Conservation (phyloP, 1,140 invertebrate species). For the Coptotermes formosanus region DNA sequence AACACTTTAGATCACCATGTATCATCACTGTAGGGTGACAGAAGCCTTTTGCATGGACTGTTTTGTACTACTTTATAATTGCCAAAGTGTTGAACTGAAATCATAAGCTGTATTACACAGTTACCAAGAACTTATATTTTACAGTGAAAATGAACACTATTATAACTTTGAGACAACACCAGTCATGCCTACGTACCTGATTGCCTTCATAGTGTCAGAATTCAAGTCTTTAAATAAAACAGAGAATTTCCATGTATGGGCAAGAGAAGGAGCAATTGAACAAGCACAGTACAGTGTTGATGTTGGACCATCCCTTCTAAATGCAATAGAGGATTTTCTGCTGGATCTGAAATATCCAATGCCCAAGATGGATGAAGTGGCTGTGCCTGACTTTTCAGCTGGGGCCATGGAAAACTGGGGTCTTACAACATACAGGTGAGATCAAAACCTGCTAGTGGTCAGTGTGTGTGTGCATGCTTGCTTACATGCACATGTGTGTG, state of each 20-base stretch:
- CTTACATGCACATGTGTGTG: no score
- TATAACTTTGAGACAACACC: slow-evolving; percentile 38
- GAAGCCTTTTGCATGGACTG: no score
- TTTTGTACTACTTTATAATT: no score
- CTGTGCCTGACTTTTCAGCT: slow-evolving; percentile 54
- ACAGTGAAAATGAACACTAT: background rate
- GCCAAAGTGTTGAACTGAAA: no score
- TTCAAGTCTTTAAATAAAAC: slow-evolving; percentile 46
- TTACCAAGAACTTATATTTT: background rate
- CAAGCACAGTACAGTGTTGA: slow-evolving; percentile 76
- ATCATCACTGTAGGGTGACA: no score
- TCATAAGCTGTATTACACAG: no score
- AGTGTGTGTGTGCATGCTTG: no score
- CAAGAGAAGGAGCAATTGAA: slow-evolving; percentile 57
- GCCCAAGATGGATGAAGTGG: slow-evolving; percentile 44
- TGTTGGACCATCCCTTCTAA: slow-evolving; percentile 70
- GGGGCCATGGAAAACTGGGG: slow-evolving; percentile 67
- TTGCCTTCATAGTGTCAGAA: slow-evolving; percentile 72
- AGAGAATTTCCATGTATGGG: background rate
- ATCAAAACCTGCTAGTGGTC: background rate
- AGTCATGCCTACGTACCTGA: slow-evolving; percentile 71
- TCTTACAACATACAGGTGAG: slow-evolving; percentile 50
- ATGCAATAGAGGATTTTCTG: background rate
- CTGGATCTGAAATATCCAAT: background rate
- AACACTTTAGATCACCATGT: no score